Evolutionary conservation across 2,797 vertebrate genomes (phyloP), one percentile per base, ranked within the genome.

Genomic region (Eulemur mongoz): DNA sequence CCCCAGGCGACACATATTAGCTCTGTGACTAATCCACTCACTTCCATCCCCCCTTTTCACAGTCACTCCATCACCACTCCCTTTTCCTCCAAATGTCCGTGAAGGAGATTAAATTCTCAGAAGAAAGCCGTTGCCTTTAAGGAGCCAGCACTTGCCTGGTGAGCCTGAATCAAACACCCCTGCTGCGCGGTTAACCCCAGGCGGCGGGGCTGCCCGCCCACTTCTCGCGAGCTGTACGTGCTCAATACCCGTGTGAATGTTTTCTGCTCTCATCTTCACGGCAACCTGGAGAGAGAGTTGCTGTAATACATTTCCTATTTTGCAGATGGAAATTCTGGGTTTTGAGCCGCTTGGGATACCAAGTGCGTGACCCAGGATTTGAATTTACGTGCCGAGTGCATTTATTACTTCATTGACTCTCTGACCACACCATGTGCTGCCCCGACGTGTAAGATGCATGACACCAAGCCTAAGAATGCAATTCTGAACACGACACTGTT

Each of bases 341-440:
- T 35, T 50, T 23, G 65, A 91, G 69, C n/a, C 2, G 5, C 59
- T 48, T 4, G n/a, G n/a, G 48, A 22, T 52, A 23, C 22, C n/a
- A 50, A 75, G 2, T 20, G 25, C 2, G 1, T 15, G 35, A 50
- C 17, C n/a, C 43, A 22, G 76, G 52, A 50, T n/a, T 27, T 54
- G 82, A 38, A 10, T 14, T 4, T 9, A 11, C 0, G 5, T 40
- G 5, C 57, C 7, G 8, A 1, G 0, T 32, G 30, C 40, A 9
- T 20, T 69, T 72, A 7, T 11, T 27, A 35, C 50, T 45, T 67
- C 54, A 7, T 59, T 84, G 40, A 9, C 59, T 43, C 72, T 70
- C 27, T 61, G n/a, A 11, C n/a, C 32, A 30, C 2, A 1, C n/a
- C 10, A 13, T 23, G 48, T 57, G 14, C 23, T 13, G 69, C 23